These are phyloP conservation scores for Fratercula arctica DNA, from an alignment of 2,797 vertebrate species.

Conservation along the genomic window DNA sequence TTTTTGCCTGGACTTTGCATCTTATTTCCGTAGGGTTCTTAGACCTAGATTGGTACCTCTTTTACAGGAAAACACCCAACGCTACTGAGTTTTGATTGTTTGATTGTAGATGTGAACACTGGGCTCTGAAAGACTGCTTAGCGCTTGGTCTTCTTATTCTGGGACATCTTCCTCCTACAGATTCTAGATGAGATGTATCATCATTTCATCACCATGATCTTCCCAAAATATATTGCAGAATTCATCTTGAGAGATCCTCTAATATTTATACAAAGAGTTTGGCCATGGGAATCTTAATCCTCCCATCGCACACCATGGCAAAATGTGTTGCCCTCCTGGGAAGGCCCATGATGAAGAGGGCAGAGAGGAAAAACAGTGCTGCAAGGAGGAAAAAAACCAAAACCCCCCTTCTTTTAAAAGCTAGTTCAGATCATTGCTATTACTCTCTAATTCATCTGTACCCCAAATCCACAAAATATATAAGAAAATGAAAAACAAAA, in stretches of 20 bases:
- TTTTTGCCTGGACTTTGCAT: not conserved
- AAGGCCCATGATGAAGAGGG: not conserved
- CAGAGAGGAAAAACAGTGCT: not conserved
- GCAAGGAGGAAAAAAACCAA: not conserved
- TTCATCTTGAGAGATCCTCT: not conserved
- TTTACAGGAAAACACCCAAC: not conserved
- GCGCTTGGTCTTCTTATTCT: not conserved
- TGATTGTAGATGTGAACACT: not conserved
- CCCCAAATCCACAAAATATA: not conserved
- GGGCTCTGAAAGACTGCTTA: not conserved
- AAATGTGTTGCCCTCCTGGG: not conserved
- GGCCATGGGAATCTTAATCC: not conserved
- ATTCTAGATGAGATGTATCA: not conserved
- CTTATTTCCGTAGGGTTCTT: not conserved
- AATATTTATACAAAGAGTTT: not conserved
- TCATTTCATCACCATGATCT: not conserved
- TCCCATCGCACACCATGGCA: not conserved
- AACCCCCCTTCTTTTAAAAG: not conserved
- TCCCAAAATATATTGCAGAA: not conserved
- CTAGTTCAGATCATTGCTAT: not conserved
- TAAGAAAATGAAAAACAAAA: not conserved
- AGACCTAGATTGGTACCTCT: not conserved
- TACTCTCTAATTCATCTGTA: not conserved
- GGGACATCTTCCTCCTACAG: not conserved
- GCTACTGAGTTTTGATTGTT: not conserved